phyloP scores from a whole-genome alignment of 2,113 vertebrate species.

The Loxodonta africana region DNA sequence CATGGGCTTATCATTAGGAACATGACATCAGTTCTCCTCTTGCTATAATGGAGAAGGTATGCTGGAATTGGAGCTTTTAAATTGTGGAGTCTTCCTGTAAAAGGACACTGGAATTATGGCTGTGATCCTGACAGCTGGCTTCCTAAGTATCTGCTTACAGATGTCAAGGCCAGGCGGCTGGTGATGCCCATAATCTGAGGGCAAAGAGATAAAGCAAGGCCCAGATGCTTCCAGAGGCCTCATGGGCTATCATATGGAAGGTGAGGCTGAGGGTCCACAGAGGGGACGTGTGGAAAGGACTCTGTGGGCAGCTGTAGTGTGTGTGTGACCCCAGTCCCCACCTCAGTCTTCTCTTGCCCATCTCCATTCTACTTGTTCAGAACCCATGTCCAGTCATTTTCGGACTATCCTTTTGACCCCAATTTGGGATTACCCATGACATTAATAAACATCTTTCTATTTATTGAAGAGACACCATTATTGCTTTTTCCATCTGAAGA shows the following conservation, averaged over 20 bases:
- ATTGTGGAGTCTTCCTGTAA: neutral
- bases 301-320: accelerated
- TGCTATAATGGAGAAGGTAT: neutral
- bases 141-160: neutral
- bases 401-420: neutral
- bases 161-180: neutral
- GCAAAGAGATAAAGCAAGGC: neutral
- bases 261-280: neutral
- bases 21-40: neutral
- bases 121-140: neutral
- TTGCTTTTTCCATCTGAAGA: neutral
- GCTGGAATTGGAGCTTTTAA: neutral
- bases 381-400: neutral
- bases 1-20: neutral
- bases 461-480: neutral
- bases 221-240: neutral
- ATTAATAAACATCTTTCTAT: neutral
- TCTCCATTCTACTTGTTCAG: neutral
- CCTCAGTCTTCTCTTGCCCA: no score
- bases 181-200: neutral
- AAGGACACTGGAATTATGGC: neutral
- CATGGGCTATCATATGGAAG: accelerated
- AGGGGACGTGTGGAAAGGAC: neutral
- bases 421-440: neutral
- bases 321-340: neutral